Evolutionary conservation across 1,140 invertebrate species (phyloP).

Genomic region (Psilanteris sp.): DNA sequence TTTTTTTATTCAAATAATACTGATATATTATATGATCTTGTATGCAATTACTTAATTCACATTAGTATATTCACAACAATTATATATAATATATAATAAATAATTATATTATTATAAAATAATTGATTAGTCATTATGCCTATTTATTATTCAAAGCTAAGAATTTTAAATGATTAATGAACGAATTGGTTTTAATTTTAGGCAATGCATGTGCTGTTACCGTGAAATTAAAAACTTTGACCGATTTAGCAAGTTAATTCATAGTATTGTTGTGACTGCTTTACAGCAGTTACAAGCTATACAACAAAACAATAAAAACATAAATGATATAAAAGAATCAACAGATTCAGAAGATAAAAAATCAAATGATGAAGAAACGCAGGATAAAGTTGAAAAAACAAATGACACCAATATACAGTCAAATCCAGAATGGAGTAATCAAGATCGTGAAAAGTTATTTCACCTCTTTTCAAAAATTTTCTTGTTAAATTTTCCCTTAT

Average conservation of each 20-base stretch:
- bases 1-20: too few species aligned
- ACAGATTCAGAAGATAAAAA: conserved; percentile 60
- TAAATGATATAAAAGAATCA: conserved; percentile 69
- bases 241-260: conserved; percentile 90
- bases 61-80: too few species aligned
- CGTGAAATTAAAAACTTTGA: conserved; percentile 94
- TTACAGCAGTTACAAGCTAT: conserved; percentile 88
- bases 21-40: too few species aligned
- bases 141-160: too few species aligned
- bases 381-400: conserved; percentile 62
- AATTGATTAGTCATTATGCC: too few species aligned
- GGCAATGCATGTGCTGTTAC: conserved; percentile 96
- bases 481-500: conserved; percentile 93
- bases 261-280: conserved; percentile 87
- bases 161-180: too few species aligned
- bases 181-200: conserved; percentile 74
- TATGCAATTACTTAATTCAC: too few species aligned
- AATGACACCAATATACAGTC: conserved; percentile 25
- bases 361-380: conserved; percentile 64
- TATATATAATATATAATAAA: too few species aligned
- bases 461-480: conserved; percentile 90
- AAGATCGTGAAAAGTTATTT: conserved; percentile 88
- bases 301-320: conserved; percentile 80
- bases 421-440: conserved; percentile 82
- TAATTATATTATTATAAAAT: too few species aligned